Evolutionary conservation across 2,797 vertebrate species (phyloP).

Genomic region (Myripristis murdjan): DNA sequence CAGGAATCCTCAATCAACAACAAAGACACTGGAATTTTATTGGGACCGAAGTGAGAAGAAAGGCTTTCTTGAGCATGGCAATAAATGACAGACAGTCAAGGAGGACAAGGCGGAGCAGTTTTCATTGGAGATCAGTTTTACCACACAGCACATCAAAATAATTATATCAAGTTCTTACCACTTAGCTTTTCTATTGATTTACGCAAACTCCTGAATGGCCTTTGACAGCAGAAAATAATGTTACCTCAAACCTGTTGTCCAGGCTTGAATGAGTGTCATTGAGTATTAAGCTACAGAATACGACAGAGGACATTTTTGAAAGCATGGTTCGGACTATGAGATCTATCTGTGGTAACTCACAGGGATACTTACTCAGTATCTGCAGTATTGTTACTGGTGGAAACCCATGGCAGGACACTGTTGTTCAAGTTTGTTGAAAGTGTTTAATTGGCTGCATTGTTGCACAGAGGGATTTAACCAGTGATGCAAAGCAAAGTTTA

Average conservation of each 20-base stretch:
- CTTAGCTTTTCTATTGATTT: constrained; percentile 59
- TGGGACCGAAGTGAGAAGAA: constrained; percentile 47
- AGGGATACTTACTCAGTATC: constrained; percentile 33
- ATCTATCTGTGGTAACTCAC: constrained; percentile 14
- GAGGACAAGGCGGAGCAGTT: constrained; percentile 42
- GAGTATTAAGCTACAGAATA: constrained; percentile 36
- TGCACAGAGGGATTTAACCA: constrained; percentile 67
- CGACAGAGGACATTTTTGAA: constrained; percentile 33
- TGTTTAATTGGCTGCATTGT: constrained; percentile 44
- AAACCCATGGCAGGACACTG: constrained; percentile 27
- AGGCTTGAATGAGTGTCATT: constrained; percentile 49
- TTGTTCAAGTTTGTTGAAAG: constrained; percentile 34
- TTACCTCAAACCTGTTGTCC: constrained; percentile 76
- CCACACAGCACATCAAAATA: constrained; percentile 69
- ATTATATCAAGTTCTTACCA: constrained; percentile 50
- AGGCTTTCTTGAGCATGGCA: constrained; percentile 87
- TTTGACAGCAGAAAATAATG: constrained; percentile 63
- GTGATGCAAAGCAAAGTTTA: constrained; percentile 43
- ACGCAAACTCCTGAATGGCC: constrained; percentile 53
- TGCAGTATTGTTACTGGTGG: constrained; percentile 47
- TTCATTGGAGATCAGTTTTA: constrained; percentile 52
- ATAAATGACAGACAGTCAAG: constrained; percentile 84
- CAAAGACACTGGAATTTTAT: constrained; percentile 49
- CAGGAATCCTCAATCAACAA: constrained; percentile 53
- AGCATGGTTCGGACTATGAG: constrained; percentile 39